Evolutionary conservation across 2,888 invertebrate species (phyloP).

Genomic region (Diogma glabrata): DNA sequence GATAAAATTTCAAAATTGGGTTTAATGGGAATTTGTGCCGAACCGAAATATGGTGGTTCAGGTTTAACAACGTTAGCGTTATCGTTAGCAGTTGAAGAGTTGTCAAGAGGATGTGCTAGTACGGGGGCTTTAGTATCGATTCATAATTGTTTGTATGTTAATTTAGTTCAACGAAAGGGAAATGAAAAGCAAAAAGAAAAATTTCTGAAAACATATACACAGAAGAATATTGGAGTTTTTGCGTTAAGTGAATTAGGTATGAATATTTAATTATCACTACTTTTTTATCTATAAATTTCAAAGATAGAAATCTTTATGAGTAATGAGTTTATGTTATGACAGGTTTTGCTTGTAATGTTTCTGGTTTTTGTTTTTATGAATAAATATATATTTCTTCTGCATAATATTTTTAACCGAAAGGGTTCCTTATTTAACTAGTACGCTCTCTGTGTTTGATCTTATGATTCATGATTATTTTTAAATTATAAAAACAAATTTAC

Average conservation of each 20-base stretch:
- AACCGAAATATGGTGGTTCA: constrained; percentile 53
- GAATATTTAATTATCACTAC: constrained; percentile 15
- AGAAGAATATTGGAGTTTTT: constrained; percentile 63
- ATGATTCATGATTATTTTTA: no score
- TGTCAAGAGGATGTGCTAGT: constrained; percentile 65
- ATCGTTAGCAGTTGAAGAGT: constrained; percentile 64
- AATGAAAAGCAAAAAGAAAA: constrained; percentile 52
- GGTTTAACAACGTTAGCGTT: constrained; percentile 58
- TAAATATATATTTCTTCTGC: no score
- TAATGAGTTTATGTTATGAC: neutral
- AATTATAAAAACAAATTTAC: no score
- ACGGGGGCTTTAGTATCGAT: constrained; percentile 65
- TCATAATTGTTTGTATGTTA: constrained; percentile 65
- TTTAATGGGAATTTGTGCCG: constrained; percentile 53
- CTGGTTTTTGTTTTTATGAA: no score
- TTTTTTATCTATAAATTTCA: neutral
- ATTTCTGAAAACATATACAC: constrained; percentile 49
- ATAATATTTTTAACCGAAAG: no score
- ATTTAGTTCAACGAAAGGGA: constrained; percentile 53
- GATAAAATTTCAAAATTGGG: constrained; percentile 58
- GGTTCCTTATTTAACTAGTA: no score
- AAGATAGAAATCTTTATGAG: neutral
- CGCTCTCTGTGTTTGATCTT: no score
- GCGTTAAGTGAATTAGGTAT: constrained; percentile 67
- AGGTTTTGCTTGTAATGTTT: no score